These are phyloP conservation scores for Orientallactaga bullata DNA, from an alignment of 2,113 vertebrate species.

Conservation along the genomic window DNA sequence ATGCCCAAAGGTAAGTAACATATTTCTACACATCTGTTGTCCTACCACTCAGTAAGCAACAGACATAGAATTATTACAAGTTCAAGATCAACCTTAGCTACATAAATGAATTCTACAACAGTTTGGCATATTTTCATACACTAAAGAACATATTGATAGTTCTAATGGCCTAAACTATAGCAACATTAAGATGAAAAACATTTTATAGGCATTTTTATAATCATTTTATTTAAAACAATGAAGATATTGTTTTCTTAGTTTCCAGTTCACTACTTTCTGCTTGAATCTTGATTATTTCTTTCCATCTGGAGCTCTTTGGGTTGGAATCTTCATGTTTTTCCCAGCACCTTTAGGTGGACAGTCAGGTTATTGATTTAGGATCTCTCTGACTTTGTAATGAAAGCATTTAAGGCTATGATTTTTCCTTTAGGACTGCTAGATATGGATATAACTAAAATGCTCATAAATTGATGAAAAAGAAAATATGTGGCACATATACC, in stretches of 20 bases:
- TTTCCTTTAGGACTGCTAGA: too few species aligned
- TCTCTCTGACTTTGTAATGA: too few species aligned
- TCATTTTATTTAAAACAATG: not conserved
- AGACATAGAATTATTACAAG: not conserved
- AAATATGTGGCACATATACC: not conserved
- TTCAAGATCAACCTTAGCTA: not conserved
- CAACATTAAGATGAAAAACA: not conserved
- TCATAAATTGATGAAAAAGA: not conserved
- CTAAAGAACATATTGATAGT: not conserved
- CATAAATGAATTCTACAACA: fast-evolving
- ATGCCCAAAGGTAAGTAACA: not conserved
- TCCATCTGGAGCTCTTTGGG: too few species aligned
- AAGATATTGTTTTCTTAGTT: not conserved
- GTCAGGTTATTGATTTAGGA: too few species aligned
- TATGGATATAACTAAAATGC: too few species aligned
- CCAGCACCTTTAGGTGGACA: too few species aligned
- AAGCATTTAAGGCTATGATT: too few species aligned
- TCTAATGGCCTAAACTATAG: not conserved
- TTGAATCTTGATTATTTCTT: too few species aligned
- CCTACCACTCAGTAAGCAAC: not conserved
- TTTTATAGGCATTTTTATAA: not conserved
- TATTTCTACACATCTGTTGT: not conserved
- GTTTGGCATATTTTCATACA: not conserved
- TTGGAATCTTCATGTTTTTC: too few species aligned
- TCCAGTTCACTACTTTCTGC: too few species aligned